Base-by-base conservation (phyloP, 2,797 vertebrate genomes). In the Liparis tanakae region DNA sequence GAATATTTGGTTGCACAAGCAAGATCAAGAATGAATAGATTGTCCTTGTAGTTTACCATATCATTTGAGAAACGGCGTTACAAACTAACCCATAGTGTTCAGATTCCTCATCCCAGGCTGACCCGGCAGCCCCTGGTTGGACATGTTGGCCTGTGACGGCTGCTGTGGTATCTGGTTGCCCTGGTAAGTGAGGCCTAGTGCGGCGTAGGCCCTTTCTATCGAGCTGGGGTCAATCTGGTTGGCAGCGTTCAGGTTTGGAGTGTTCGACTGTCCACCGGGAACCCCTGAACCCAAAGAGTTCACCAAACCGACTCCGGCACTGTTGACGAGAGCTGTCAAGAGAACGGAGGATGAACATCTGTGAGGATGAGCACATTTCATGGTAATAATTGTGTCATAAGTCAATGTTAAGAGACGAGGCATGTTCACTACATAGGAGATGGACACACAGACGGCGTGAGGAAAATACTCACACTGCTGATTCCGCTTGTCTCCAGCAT, bases 201-300 rank as follows among this genome's bases (percentile, higher is more conserved):
- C 98, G 22, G 98, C 98, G 0, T 99, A 99, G 37, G 98, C 98
- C 81, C 98, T 93, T 89, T 99, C 98, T 59, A 99, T 99, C 63
- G 98, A 99, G 89, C 98, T 98, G 64, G 97, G 98, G 87, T 99
- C 98, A 67, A 99, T 99, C 93, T 98, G 97, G 92, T 93, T 98
- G 51, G 97, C 92, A 63, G 97, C 94, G 89, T 95, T 99, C 61
- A 99, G 85, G 86, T 91, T 96, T 30, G 97, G 92, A 0, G 96
- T 70, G 78, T 94, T 94, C 68, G 96, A 94, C 71, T 98, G 96
- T 58, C 96, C 96, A 57, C 97, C 96, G 0, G 96, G 94, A 44
- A 96, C 95, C 0, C 95, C 94, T 1, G 92, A 77, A 62, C 96
- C 94, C 70, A 95, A 79, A 14, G 97, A 82, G 82, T 95, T 96